Percentiles rank a stretch among this genome's conserved stretches.
Conservation (phyloP, 2,888 invertebrate species). For the Phragmatobia fuliginosa region DNA sequence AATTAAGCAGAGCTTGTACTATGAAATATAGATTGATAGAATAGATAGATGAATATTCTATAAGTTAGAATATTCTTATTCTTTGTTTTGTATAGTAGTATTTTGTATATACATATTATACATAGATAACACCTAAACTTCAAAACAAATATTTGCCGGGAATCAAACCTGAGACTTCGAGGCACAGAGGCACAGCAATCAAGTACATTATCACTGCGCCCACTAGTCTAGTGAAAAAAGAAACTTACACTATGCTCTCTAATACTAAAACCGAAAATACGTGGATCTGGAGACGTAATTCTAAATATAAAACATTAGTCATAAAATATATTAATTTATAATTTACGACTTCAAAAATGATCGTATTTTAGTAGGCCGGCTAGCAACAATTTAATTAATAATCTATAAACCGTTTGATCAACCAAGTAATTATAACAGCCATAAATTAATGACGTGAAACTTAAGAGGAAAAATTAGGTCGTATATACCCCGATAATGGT, state of each 20-base stretch:
- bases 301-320: background rate
- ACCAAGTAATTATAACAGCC: background rate
- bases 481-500: background rate
- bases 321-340: background rate
- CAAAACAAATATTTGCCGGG: too few species aligned
- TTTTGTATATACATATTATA: too few species aligned
- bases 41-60: too few species aligned
- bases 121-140: too few species aligned
- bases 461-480: background rate
- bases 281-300: background rate
- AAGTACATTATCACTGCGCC: too few species aligned
- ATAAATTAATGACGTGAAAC: background rate
- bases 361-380: background rate
- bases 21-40: too few species aligned
- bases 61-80: too few species aligned
- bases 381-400: background rate
- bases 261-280: background rate
- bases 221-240: too few species aligned
- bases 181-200: too few species aligned
- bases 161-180: too few species aligned
- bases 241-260: background rate
- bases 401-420: background rate
- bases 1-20: too few species aligned
- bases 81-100: too few species aligned
- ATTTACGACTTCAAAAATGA: background rate